Evolutionary conservation across 2,113 vertebrate species (phyloP), one percentile per base, ranked within the genome.

Genomic region (Vidua macroura): DNA sequence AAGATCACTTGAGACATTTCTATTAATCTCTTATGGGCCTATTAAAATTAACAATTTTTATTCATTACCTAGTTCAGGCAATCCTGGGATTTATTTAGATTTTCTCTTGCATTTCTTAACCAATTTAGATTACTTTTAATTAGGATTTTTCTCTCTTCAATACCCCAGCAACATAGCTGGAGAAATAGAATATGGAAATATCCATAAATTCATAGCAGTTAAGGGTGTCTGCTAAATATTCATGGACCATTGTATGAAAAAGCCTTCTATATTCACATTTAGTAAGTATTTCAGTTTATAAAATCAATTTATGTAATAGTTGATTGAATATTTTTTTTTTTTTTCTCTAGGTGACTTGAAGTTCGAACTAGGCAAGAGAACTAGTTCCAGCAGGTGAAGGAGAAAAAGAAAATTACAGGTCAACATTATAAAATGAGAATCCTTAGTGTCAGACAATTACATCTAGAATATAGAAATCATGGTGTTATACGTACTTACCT

Each of bases 171-270:
- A 93, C 91, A 72, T 95, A 96, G 68, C 84, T 96, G 76, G 70
- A 76, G 96, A 96, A 96, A 94, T 76, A 97, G 73, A 97, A 91
- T 96, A 90, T 89, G 74, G 93, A 97, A 97, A 98, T 97, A 96
- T 86, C 94, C 28, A 68, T 94, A 96, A 97, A 97, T 90, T 74
- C 74, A 83, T 83, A 96, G 95, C n/a, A 94, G 66, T 73, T 97
- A 96, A 95, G 72, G 60, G 37, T 73, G 67, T 96, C 60, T 94
- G 68, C 92, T 98, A 97, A 97, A 97, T 98, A 98, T 97, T 97
- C 94, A 97, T 97, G 55, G 82, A 58, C 48, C 24, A 73, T 93
- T 93, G 88, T 66, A 94, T 49, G 55, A 94, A 41, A 96, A 96
- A 96, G 63, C 14, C 30, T 92, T 92, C 60, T 84, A 62, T 93